A percentile compares a stretch with the other conserved stretches of the same genome.
phyloP scores from a whole-genome alignment of 35 echinoderm and acorn worm genomes.

The Anneissia japonica region DNA sequence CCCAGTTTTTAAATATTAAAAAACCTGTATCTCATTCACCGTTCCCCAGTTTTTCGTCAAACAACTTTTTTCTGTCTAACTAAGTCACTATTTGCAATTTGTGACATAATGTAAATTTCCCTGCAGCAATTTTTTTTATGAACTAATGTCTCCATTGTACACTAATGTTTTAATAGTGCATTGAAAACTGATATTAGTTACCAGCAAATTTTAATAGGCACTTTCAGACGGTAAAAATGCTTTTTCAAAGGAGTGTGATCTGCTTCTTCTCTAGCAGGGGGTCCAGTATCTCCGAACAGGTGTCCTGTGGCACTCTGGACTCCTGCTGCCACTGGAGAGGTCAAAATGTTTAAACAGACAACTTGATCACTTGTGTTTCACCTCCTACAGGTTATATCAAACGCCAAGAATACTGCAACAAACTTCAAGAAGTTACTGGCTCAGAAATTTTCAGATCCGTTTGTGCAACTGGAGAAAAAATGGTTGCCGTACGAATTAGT shows the following conservation, averaged over 20 bases:
- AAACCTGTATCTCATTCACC: no score
- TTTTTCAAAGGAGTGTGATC: background rate
- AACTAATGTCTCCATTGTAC: no score
- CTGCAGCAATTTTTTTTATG: no score
- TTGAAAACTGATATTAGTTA: background rate
- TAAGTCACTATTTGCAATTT: no score
- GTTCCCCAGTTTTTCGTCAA: no score
- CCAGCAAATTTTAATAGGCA: background rate
- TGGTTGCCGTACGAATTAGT: conserved; percentile 51
- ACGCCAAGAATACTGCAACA: conserved; percentile 77
- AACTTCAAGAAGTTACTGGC: conserved; percentile 84
- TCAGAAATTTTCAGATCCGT: conserved; percentile 54
- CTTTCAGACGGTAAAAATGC: no score
- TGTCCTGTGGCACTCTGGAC: background rate
- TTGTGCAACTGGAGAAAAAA: conserved; percentile 56
- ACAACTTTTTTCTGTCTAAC: no score
- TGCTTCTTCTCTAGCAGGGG: background rate
- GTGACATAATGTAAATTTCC: no score
- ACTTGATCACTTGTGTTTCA: background rate
- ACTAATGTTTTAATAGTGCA: no score
- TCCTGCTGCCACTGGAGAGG: background rate
- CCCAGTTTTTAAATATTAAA: no score
- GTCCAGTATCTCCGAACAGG: background rate
- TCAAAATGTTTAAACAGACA: background rate
- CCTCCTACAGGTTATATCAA: conserved; percentile 62